phyloP scores from a whole-genome alignment of 2,113 vertebrate species.

The Ciconia maguari region DNA sequence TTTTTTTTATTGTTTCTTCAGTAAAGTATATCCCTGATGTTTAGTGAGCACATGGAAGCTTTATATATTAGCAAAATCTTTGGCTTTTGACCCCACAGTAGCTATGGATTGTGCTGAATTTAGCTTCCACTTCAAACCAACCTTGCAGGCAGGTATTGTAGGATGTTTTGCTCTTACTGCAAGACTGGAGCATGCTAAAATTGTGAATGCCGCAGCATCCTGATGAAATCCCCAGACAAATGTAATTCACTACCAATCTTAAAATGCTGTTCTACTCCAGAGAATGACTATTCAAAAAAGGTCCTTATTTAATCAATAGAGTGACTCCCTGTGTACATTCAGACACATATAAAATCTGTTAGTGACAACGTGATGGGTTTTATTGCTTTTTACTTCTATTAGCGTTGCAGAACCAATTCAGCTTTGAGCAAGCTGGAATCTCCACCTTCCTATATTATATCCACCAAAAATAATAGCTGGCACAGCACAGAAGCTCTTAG shows the following conservation, averaged over 20 bases:
- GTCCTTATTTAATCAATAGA: slow-evolving; percentile 16
- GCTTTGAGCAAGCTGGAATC: not conserved
- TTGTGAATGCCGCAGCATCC: not conserved
- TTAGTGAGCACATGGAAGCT: not conserved
- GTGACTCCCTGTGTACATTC: not conserved
- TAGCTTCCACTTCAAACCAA: not conserved
- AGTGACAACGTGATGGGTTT: not conserved
- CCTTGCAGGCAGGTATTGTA: not conserved
- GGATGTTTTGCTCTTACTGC: not conserved
- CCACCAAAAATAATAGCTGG: not conserved
- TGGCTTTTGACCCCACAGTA: not conserved
- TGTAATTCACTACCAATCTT: not conserved
- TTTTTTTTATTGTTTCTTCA: not conserved
- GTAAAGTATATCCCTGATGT: not conserved
- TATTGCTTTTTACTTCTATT: slow-evolving; percentile 29
- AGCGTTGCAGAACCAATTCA: not conserved
- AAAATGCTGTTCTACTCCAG: not conserved
- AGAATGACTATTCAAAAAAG: slow-evolving; percentile 1
- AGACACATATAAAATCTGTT: not conserved
- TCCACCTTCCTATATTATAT: not conserved
- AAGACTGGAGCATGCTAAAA: not conserved
- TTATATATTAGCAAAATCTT: not conserved
- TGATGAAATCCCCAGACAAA: not conserved
- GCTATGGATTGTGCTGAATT: not conserved
- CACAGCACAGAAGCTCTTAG: not conserved